phyloP scores from a whole-genome alignment of 2,888 invertebrate genomes.

The Parascotia fuliginaria region DNA sequence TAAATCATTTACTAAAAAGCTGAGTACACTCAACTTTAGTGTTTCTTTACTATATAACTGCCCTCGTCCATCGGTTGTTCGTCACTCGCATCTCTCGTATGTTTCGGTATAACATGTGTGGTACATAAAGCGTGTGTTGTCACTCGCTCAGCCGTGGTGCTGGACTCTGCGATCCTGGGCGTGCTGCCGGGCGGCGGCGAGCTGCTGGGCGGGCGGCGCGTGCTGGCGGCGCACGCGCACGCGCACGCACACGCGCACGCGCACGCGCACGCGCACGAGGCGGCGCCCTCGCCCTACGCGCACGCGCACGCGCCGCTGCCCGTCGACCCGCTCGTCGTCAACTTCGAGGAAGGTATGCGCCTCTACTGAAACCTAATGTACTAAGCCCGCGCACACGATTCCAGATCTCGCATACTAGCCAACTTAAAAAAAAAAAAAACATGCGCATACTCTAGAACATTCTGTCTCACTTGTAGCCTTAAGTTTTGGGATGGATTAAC shows the following conservation, averaged over 20 bases:
- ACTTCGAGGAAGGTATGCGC: constrained; percentile 94
- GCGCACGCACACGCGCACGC: constrained; percentile 59
- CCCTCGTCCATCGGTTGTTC: too few relatives aligned
- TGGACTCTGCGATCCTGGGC: constrained; percentile 77
- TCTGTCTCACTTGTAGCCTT: not conserved
- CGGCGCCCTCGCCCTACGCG: constrained; percentile 90
- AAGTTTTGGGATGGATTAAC: too few relatives aligned
- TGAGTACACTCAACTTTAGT: too few relatives aligned
- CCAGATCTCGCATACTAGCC: constrained; percentile 44
- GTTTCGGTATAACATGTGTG: too few relatives aligned
- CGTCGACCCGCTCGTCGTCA: constrained; percentile 90
- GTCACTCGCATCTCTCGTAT: too few relatives aligned
- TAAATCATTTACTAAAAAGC: too few relatives aligned
- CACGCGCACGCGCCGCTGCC: constrained; percentile 77
- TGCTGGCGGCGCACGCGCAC: constrained; percentile 62
- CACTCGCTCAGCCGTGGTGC: constrained; percentile 68
- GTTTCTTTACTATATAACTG: too few relatives aligned
- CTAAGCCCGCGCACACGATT: constrained; percentile 64
- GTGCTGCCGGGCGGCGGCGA: constrained; percentile 70
- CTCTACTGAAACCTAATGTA: constrained; percentile 87
- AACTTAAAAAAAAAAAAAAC: not conserved
- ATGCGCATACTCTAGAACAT: not conserved
- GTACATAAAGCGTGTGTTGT: not conserved
- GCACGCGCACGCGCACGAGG: constrained; percentile 83
- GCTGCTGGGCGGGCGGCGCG: constrained; percentile 70